Evolutionary conservation across 2,797 vertebrate genomes (phyloP).

Genomic region (Hoplostethus atlanticus): DNA sequence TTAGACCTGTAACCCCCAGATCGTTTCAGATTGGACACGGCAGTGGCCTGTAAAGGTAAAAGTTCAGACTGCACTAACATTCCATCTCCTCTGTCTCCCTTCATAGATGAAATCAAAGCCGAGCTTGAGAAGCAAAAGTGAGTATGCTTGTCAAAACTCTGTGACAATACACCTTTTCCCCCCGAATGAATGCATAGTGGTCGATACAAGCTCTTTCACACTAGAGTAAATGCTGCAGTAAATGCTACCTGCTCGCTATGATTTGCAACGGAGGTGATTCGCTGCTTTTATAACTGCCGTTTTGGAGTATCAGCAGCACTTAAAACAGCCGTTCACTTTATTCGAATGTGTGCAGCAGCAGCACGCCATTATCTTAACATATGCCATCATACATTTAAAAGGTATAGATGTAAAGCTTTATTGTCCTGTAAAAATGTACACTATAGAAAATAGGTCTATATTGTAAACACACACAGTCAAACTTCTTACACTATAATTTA

Average conservation of each 20-base stretch:
- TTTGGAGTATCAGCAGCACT: conserved; percentile 15
- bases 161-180: background rate
- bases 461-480: background rate
- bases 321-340: background rate
- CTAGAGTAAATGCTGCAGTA: background rate
- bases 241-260: conserved; percentile 1
- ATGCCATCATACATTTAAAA: background rate
- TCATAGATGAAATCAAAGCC: conserved; percentile 96
- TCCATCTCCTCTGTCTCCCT: conserved; percentile 40
- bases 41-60: conserved; percentile 16
- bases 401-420: background rate
- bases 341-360: background rate
- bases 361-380: background rate
- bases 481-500: background rate
- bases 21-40: background rate
- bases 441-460: background rate
- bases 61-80: conserved; percentile 38
- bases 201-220: background rate
- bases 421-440: background rate
- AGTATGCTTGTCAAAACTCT: conserved; percentile 58
- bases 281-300: conserved; percentile 13
- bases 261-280: conserved; percentile 29
- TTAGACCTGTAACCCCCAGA: background rate
- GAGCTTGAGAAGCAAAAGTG: conserved; percentile 97
- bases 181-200: conserved; percentile 3